phyloP scores from a whole-genome alignment of 2,113 vertebrate species.

The Zosterops borbonicus region DNA sequence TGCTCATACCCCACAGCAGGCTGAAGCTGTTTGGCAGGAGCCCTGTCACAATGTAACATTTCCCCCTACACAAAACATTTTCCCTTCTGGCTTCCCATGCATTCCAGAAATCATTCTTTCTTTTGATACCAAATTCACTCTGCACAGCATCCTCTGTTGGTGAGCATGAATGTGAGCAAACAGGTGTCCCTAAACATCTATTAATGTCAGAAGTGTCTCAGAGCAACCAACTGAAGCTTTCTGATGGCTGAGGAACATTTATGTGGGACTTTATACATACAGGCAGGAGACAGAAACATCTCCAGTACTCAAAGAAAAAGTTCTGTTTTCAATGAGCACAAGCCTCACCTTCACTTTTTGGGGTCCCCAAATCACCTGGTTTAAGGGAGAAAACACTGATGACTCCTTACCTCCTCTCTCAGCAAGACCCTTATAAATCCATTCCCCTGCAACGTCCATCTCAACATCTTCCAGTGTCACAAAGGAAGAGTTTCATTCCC shows the following conservation, averaged over 20 bases:
- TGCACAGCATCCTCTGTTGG: background rate
- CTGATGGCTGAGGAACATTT: background rate
- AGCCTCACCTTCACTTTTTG: background rate
- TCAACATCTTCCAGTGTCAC: background rate
- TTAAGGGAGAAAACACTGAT: background rate
- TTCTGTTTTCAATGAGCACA: background rate
- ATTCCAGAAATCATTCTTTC: background rate
- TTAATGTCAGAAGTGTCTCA: background rate
- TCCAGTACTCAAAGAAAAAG: background rate
- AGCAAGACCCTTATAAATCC: background rate
- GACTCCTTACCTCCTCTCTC: background rate
- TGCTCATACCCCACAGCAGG: background rate
- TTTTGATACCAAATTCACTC: background rate
- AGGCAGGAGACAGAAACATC: background rate
- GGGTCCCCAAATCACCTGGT: background rate
- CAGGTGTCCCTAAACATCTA: background rate
- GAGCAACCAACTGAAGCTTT: background rate
- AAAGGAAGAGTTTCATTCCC: background rate
- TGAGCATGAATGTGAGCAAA: background rate
- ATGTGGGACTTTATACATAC: background rate
- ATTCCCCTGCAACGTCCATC: background rate
- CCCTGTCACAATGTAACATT: background rate
- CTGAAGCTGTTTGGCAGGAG: background rate
- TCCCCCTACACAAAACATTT: background rate
- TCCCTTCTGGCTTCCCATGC: background rate